Percentiles rank a stretch among this genome's conserved stretches.
Conservation (phyloP, 2,113 vertebrate species). For the Zapus hudsonius region DNA sequence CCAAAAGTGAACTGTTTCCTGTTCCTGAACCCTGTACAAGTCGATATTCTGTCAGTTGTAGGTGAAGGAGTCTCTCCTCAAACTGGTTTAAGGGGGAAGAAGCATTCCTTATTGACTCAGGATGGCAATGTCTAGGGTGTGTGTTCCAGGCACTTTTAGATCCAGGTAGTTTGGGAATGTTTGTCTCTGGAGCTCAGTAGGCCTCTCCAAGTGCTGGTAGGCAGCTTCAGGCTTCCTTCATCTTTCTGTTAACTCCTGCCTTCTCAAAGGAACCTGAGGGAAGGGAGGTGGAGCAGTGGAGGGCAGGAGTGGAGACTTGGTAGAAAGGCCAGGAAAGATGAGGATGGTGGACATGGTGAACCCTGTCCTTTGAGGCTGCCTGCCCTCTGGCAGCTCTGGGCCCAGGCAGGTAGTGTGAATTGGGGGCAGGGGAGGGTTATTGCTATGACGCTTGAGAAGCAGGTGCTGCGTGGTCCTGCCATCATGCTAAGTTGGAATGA, state of each 20-base stretch:
- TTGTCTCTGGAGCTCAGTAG: background rate
- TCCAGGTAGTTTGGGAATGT: background rate
- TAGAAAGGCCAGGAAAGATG: background rate
- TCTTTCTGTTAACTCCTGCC: background rate
- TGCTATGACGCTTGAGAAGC: too few species aligned
- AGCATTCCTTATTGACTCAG: background rate
- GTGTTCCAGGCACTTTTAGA: background rate
- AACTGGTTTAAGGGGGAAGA: background rate
- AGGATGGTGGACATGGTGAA: background rate
- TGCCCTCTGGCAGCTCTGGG: background rate
- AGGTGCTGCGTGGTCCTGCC: background rate
- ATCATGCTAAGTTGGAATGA: background rate
- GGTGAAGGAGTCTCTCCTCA: background rate
- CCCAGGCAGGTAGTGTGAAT: too few species aligned
- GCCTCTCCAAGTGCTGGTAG: background rate
- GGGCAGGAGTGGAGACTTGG: background rate
- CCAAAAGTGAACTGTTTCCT: too few species aligned
- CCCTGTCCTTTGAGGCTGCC: background rate
- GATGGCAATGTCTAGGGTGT: background rate
- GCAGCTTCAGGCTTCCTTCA: background rate
- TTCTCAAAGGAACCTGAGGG: background rate
- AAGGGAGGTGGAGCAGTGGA: background rate
- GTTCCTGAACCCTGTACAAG: background rate
- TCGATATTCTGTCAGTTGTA: background rate
- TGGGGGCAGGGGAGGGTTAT: too few species aligned